Conservation (phyloP, 1,140 invertebrate genomes). For the Rhagoletis zephyria region DNA sequence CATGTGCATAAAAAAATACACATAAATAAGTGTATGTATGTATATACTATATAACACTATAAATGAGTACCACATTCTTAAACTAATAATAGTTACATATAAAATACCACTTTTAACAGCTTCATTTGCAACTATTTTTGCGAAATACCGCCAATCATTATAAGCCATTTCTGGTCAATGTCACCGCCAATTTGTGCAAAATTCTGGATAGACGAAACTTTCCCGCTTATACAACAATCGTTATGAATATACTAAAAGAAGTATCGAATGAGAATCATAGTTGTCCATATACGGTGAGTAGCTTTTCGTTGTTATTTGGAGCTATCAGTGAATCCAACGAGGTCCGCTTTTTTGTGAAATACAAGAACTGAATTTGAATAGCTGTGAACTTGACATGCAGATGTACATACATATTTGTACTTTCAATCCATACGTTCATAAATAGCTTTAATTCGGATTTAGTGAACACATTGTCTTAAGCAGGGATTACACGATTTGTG, state of each 20-base stretch:
- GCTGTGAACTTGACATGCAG: too few relatives aligned
- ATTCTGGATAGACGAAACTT: slow-evolving; percentile 21
- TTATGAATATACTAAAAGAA: slow-evolving; percentile 5
- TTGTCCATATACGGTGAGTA: slow-evolving; percentile 15
- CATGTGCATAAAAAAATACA: not conserved
- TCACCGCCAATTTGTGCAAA: slow-evolving; percentile 6
- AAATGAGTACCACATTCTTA: not conserved
- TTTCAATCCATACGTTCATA: not conserved
- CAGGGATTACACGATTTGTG: too few relatives aligned
- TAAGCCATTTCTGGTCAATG: slow-evolving; percentile 35
- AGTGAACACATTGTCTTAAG: too few relatives aligned
- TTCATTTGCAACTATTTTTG: not conserved
- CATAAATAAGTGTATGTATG: not conserved
- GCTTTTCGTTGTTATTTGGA: not conserved
- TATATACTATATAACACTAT: not conserved
- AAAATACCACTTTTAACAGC: not conserved
- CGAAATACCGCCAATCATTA: not conserved
- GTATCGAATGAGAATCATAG: slow-evolving; percentile 41
- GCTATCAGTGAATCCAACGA: too few relatives aligned
- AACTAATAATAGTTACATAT: not conserved
- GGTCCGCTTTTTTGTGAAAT: too few relatives aligned
- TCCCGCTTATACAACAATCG: not conserved
- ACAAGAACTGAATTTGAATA: not conserved
- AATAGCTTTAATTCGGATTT: too few relatives aligned
- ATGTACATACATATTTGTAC: not conserved